A percentile compares a stretch with the other conserved stretches of the same genome.
These are phyloP conservation scores for Aplysina aerophoba DNA, from an alignment of 37 sponge, comb jelly and placozoan species.

Conservation along the genomic window DNA sequence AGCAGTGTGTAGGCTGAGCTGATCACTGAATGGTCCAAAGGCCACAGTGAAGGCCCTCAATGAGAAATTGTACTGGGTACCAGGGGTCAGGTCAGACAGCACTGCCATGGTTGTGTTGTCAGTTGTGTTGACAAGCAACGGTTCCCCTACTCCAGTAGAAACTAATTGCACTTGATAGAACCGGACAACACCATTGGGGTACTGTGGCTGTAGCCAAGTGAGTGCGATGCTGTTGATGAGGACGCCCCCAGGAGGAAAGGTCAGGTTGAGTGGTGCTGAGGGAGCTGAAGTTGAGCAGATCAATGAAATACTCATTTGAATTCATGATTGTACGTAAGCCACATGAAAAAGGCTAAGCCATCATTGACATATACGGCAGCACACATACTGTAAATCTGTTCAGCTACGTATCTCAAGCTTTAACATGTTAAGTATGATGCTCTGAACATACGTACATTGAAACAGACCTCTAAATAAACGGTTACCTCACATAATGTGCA, in stretches of 20 bases:
- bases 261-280: not conserved
- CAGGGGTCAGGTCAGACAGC: not conserved
- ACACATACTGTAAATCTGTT: too few species aligned
- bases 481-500: too few species aligned
- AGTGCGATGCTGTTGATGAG: not conserved
- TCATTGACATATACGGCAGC: not conserved
- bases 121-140: not conserved
- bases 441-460: too few species aligned
- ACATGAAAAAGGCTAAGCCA: not conserved
- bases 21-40: constrained; percentile 15
- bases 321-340: not conserved
- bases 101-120: not conserved
- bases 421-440: too few species aligned
- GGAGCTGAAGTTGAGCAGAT: not conserved
- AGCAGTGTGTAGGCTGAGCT: not conserved
- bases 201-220: not conserved
- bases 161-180: not conserved
- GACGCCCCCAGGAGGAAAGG: not conserved
- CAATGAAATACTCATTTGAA: not conserved
- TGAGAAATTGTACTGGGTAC: not conserved
- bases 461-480: too few species aligned
- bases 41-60: not conserved
- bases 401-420: too few species aligned
- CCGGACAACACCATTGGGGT: constrained; percentile 8
- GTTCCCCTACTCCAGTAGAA: not conserved